These are phyloP conservation scores for Zaprionus lineosus DNA, from an alignment of 2,888 invertebrate species.

Conservation along the genomic window DNA sequence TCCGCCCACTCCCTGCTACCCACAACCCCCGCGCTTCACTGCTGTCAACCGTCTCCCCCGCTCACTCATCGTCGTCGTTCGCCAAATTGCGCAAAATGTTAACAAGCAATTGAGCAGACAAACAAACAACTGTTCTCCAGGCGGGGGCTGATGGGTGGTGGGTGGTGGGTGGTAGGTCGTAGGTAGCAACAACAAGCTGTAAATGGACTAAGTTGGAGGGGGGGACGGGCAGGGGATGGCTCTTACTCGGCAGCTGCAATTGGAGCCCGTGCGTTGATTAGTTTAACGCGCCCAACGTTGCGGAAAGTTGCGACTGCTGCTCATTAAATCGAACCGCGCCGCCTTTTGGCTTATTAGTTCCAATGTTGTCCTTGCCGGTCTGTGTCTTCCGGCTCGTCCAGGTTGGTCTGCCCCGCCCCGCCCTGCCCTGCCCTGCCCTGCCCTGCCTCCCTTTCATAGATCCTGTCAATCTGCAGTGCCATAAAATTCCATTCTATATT, in stretches of 20 bases:
- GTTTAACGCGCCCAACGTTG: slow-evolving; percentile 73
- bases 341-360: slow-evolving; percentile 67
- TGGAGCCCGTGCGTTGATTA: slow-evolving; percentile 64
- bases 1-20: neutral
- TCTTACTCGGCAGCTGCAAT: slow-evolving; percentile 26
- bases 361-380: slow-evolving; percentile 44
- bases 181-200: slow-evolving; percentile 54
- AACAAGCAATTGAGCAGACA: slow-evolving; percentile 78
- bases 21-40: neutral
- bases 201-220: neutral
- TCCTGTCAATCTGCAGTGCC: slow-evolving; percentile 24
- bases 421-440: no score
- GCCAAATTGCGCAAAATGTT: slow-evolving; percentile 77
- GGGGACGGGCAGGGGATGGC: neutral
- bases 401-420: neutral
- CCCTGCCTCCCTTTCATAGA: neutral
- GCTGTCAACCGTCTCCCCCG: neutral
- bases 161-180: slow-evolving; percentile 10
- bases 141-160: neutral
- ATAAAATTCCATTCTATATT: slow-evolving; percentile 63
- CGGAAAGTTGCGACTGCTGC: slow-evolving; percentile 73
- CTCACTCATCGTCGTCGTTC: slow-evolving; percentile 33
- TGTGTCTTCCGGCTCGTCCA: slow-evolving; percentile 10
- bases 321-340: slow-evolving; percentile 70
- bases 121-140: slow-evolving; percentile 69